phyloP scores from a whole-genome alignment of 1,140 invertebrate genomes.

The Euwallacea fornicatus region DNA sequence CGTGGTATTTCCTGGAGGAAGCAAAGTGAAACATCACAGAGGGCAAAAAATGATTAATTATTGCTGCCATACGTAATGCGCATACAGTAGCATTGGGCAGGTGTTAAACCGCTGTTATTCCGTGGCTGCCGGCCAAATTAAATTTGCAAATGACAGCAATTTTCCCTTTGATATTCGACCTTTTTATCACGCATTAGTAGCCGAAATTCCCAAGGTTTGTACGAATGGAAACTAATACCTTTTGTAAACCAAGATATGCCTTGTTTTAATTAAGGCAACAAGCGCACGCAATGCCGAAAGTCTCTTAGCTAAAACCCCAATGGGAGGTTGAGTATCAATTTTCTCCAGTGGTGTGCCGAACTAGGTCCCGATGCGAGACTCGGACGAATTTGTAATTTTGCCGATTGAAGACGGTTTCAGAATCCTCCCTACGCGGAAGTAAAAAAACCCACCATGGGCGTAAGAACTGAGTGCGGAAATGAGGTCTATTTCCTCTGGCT shows the following conservation, averaged over 20 bases:
- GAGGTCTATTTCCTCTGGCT: too few relatives aligned
- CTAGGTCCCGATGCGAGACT: neutral
- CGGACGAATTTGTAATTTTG: neutral
- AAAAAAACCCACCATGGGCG: too few relatives aligned
- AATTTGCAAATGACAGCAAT: neutral
- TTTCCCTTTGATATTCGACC: neutral
- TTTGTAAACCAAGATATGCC: conserved; percentile 23
- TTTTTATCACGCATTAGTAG: neutral
- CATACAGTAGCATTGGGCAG: too few relatives aligned
- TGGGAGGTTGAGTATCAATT: conserved; percentile 18
- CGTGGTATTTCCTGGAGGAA: neutral
- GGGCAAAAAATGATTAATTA: conserved; percentile 5
- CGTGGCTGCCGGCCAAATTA: neutral
- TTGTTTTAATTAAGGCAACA: conserved; percentile 27
- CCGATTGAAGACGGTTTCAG: too few relatives aligned
- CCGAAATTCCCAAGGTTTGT: neutral
- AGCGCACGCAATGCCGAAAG: conserved; percentile 15
- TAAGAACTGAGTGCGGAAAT: too few relatives aligned
- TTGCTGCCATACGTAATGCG: neutral
- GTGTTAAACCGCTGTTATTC: too few relatives aligned
- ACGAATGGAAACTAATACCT: conserved; percentile 14
- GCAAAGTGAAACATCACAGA: neutral
- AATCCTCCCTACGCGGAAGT: too few relatives aligned
- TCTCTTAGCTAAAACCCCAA: conserved; percentile 15
- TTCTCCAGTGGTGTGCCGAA: neutral